phyloP scores from a whole-genome alignment of 1,140 invertebrate species.

The Dolichoris vasculosae region DNA sequence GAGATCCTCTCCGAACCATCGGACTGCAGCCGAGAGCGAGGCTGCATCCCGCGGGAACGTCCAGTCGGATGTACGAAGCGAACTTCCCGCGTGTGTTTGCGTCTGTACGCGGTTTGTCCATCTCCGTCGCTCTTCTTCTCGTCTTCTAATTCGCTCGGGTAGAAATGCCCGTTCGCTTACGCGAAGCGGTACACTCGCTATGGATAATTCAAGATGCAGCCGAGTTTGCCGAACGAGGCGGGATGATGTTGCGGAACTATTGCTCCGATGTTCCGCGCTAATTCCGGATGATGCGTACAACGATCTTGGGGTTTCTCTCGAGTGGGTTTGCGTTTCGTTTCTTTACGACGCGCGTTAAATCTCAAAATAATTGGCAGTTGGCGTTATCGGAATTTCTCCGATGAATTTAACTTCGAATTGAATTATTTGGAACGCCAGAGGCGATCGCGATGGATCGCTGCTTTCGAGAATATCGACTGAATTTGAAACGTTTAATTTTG shows the following conservation, averaged over 20 bases:
- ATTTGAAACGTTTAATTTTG: no score
- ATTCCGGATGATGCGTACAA: not conserved
- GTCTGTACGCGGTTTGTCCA: not conserved
- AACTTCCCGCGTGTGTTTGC: slow-evolving; percentile 19
- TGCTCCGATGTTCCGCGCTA: not conserved
- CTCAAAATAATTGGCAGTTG: no score
- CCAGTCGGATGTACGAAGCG: slow-evolving; percentile 60
- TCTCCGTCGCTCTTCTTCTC: not conserved
- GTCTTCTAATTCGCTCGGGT: slow-evolving; percentile 49
- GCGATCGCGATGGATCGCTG: no score
- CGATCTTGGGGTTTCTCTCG: not conserved
- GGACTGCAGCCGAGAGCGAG: not conserved
- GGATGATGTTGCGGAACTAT: not conserved
- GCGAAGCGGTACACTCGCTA: not conserved
- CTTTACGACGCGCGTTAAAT: no score
- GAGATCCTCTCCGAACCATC: not conserved
- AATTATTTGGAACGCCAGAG: no score
- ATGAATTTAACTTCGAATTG: no score
- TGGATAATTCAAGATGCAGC: slow-evolving; percentile 36
- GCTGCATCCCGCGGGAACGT: slow-evolving; percentile 49
- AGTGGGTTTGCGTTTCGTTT: no score
- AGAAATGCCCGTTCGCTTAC: slow-evolving; percentile 23
- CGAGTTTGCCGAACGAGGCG: not conserved
- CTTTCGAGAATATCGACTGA: no score
- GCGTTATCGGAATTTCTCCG: no score